Evolutionary conservation across 2,113 vertebrate species (phyloP), one percentile per base, ranked within the genome.

Genomic region (Bos javanicus): DNA sequence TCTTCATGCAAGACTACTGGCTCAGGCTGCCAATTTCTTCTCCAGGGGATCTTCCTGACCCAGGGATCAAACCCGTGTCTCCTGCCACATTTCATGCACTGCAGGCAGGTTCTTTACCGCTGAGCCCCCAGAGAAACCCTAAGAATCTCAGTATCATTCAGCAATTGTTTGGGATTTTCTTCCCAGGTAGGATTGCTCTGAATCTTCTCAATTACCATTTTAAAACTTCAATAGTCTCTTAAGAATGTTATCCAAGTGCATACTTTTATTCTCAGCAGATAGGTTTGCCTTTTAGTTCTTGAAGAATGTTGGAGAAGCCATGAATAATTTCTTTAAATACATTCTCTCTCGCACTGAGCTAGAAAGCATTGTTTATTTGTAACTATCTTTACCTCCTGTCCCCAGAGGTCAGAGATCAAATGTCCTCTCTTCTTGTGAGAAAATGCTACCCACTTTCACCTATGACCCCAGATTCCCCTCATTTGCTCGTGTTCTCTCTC

Each of bases 261-360:
- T 17, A 13, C 21, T 94, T 90, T 90, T 80, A 74, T 54, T 76
- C 36, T 90, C 46, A 83, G 33, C 17, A 76, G 36, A 92, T 3
- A 90, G 26, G n/a, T 59, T 57, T 93, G n/a, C 46, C 46, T 96
- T 93, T 71, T 80, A 48, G 80, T 97, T 90, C 85, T 81, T 94
- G 23, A 92, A 91, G n/a, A 87, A 74, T 7, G 62, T 84, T 76
- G 16, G 17, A 92, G 56, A 85, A 0, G 30, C 81, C 74, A 30
- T 39, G 36, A 87, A 52, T 74, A 90, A 78, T 76, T 95, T 90
- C 57, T 92, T 48, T 85, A 87, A 97, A 62, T 23, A 71, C 0
- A 7, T 91, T 26, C 7, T 95, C 13, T 95, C 39, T 87, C 30
- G 36, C 26, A 90, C 5, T 33, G 76, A 88, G 86, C 36, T 67